phyloP scores from a whole-genome alignment of 2,888 invertebrate genomes.

The Drosophila parthenogenetica region DNA sequence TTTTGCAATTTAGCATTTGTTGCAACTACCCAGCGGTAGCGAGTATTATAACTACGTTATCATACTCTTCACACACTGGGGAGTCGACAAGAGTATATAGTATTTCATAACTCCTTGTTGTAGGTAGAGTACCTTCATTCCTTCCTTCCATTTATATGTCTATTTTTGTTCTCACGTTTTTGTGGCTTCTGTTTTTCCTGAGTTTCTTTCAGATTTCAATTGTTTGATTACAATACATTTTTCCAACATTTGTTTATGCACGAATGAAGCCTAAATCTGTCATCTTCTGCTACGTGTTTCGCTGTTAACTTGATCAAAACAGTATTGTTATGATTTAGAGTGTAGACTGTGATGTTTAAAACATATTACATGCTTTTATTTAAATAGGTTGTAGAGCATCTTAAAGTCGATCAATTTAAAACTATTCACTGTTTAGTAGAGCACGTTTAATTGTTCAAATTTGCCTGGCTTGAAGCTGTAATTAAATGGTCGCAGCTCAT shows the following conservation, averaged over 20 bases:
- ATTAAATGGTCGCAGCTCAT: slow-evolving; percentile 42
- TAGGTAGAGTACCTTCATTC: background rate
- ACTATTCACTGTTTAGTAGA: background rate
- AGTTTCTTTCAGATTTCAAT: slow-evolving; percentile 17
- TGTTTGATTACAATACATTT: slow-evolving; percentile 55
- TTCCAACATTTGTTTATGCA: slow-evolving; percentile 43
- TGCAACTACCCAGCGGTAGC: slow-evolving; percentile 2
- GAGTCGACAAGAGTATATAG: background rate
- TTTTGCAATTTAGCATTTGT: slow-evolving; percentile 49
- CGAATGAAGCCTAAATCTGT: background rate
- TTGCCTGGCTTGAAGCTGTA: slow-evolving; percentile 23
- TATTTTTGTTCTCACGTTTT: slow-evolving; percentile 35
- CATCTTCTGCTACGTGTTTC: background rate
- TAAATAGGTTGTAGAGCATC: background rate
- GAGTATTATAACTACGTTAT: slow-evolving; percentile 8
- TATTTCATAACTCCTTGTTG: slow-evolving; percentile 1
- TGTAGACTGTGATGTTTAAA: background rate
- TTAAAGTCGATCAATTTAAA: background rate
- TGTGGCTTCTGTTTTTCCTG: slow-evolving; percentile 35
- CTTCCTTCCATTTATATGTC: slow-evolving; percentile 15
- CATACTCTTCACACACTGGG: slow-evolving; percentile 8
- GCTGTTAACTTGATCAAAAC: background rate
- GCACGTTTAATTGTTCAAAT: slow-evolving; percentile 3
- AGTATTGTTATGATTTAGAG: background rate
- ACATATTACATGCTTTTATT: too few relatives aligned